These are phyloP conservation scores for Ethmia dodecea DNA, from an alignment of 2,888 invertebrate genomes.

Conservation along the genomic window DNA sequence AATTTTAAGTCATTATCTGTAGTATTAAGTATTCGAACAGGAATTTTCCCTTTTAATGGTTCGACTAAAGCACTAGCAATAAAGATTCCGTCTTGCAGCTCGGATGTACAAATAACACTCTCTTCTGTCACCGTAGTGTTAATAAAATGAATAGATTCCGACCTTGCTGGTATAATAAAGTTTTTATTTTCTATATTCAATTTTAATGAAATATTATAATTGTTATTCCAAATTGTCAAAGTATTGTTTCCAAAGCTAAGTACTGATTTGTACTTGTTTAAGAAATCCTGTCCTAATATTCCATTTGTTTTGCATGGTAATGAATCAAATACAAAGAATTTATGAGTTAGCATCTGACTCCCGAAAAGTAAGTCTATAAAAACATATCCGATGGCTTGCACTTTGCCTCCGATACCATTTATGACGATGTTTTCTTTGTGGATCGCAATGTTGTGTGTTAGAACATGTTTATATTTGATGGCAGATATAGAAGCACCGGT, in stretches of 20 bases:
- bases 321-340: conserved; percentile 9
- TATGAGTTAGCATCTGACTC: conserved; percentile 2
- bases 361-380: neutral
- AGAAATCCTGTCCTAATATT: conserved; percentile 8
- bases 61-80: conserved; percentile 9
- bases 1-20: conserved; percentile 7
- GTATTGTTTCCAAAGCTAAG: neutral
- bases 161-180: conserved; percentile 9
- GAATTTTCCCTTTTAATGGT: conserved; percentile 8
- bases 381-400: conserved; percentile 10
- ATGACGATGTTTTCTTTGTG: conserved; percentile 12
- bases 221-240: neutral
- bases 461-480: conserved; percentile 10
- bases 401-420: conserved; percentile 14
- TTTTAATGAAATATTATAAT: neutral
- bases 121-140: conserved; percentile 9
- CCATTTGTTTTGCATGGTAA: conserved; percentile 6
- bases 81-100: conserved; percentile 12
- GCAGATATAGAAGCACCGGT: conserved; percentile 15
- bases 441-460: conserved; percentile 9
- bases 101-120: conserved; percentile 10
- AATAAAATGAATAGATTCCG: conserved; percentile 14
- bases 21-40: conserved; percentile 10
- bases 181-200: neutral
- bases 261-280: conserved; percentile 2